phyloP scores from a whole-genome alignment of 2,113 vertebrate species.

The Labeo catla region DNA sequence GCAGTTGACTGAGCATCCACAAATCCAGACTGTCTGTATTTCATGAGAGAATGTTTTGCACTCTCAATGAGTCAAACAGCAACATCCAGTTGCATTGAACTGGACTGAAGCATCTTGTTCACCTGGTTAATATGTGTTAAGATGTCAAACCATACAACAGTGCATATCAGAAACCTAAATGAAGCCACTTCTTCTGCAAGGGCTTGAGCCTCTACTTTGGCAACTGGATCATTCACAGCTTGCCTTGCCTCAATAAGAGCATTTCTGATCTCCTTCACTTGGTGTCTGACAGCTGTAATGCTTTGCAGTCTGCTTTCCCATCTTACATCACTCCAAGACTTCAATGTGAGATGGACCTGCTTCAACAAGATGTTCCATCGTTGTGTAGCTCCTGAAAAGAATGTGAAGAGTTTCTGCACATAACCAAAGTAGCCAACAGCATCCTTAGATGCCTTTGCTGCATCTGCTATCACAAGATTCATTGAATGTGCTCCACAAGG shows the following conservation, averaged over 20 bases:
- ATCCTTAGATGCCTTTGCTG: conserved; percentile 30
- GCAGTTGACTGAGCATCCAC: conserved; percentile 3
- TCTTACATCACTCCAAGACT: background rate
- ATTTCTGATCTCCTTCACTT: background rate
- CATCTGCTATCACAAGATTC: conserved; percentile 17
- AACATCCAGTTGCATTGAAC: conserved; percentile 10
- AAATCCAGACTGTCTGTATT: conserved; percentile 35
- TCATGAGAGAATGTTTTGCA: background rate
- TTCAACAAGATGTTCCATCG: background rate
- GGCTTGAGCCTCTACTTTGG: conserved; percentile 35
- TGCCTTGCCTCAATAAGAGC: conserved; percentile 26
- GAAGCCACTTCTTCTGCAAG: conserved; percentile 37
- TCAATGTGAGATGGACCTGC: background rate
- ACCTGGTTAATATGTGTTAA: conserved; percentile 16
- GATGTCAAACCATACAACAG: conserved; percentile 34
- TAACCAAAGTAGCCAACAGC: conserved; percentile 25
- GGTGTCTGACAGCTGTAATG: background rate
- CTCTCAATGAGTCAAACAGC: conserved; percentile 3
- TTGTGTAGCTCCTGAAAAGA: conserved; percentile 22
- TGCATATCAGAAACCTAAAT: conserved; percentile 36
- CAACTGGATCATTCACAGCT: conserved; percentile 12
- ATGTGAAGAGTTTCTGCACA: conserved; percentile 30
- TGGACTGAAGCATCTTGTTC: conserved; percentile 26
- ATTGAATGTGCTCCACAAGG: background rate
- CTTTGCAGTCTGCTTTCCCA: conserved; percentile 28